A percentile compares a stretch with the other conserved stretches of the same genome.
Evolutionary conservation across 2,888 invertebrate genomes (phyloP).

Genomic region (Hydrotaea diabolus): DNA sequence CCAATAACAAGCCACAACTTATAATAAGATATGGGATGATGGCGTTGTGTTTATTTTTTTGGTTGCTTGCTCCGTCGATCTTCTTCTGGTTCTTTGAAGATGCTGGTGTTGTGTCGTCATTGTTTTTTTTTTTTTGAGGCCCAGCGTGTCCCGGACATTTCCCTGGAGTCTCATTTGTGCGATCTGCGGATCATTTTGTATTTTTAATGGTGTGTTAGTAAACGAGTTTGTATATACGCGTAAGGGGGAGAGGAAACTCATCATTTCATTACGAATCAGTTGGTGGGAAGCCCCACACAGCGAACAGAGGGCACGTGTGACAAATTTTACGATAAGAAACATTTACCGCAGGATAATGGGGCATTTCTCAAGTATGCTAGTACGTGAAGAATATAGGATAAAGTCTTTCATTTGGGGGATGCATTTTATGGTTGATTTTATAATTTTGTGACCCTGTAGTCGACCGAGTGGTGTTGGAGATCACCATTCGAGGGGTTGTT

Average conservation of each 20-base stretch:
- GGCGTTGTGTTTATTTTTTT: conserved; percentile 22
- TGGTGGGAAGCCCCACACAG: conserved; percentile 34
- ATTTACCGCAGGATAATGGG: too few species aligned
- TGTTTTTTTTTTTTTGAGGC: conserved; percentile 16
- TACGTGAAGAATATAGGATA: too few species aligned
- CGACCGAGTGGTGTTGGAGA: too few species aligned
- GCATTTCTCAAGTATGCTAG: too few species aligned
- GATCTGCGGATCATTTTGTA: conserved; percentile 60
- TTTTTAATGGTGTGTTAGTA: conserved; percentile 59
- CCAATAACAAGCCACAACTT: conserved; percentile 44
- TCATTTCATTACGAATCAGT: conserved; percentile 46
- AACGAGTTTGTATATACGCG: conserved; percentile 10
- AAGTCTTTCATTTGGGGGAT: too few species aligned
- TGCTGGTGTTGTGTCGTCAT: conserved; percentile 35
- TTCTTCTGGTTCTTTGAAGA: conserved; percentile 7
- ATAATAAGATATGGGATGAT: conserved; percentile 63
- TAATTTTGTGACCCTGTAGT: too few species aligned
- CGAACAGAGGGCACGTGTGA: conserved; percentile 35
- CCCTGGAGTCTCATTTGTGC: conserved; percentile 67
- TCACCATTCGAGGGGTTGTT: too few species aligned
- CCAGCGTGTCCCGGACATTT: conserved; percentile 34
- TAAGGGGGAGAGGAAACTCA: conserved; percentile 50
- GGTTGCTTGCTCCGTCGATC: not conserved
- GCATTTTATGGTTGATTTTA: too few species aligned
- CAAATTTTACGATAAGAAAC: not conserved